Evolutionary conservation across 2,888 invertebrate species (phyloP).

Genomic region (Operophtera brumata): DNA sequence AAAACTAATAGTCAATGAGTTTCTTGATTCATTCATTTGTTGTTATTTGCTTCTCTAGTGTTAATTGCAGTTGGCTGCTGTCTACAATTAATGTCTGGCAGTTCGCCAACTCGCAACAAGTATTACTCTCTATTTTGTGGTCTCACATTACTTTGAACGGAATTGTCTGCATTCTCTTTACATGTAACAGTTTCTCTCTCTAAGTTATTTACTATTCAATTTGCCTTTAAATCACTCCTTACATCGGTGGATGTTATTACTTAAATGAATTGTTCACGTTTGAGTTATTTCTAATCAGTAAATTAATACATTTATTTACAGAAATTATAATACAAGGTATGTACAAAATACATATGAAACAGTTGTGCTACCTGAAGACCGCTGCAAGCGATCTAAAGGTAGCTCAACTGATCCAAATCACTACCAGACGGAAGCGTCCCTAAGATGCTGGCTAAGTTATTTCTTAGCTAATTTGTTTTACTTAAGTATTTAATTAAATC

Average conservation of each 20-base stretch:
- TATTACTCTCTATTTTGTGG: constrained; percentile 32
- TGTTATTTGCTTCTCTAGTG: constrained; percentile 37
- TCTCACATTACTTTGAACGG: constrained; percentile 28
- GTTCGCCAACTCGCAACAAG: constrained; percentile 51
- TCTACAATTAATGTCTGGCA: constrained; percentile 54
- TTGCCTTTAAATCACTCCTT: background rate
- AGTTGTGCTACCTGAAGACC: too few relatives aligned
- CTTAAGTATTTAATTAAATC: background rate
- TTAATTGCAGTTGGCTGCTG: constrained; percentile 52
- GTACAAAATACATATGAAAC: too few relatives aligned
- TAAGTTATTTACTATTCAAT: background rate
- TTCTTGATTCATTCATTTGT: constrained; percentile 29
- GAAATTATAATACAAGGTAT: too few relatives aligned
- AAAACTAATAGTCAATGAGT: constrained; percentile 1
- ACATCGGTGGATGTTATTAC: background rate
- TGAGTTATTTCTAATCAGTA: too few relatives aligned
- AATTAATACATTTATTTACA: too few relatives aligned
- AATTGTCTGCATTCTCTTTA: constrained; percentile 23
- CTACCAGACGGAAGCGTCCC: too few relatives aligned
- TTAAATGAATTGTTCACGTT: background rate
- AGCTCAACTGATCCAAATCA: too few relatives aligned
- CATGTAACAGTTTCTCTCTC: background rate
- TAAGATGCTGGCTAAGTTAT: too few relatives aligned
- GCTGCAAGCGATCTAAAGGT: too few relatives aligned
- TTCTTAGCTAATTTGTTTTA: background rate